A percentile compares a stretch with the other conserved stretches of the same genome.
These are phyloP conservation scores for Oncorhynchus gorbuscha DNA, from an alignment of 2,113 vertebrate species.

Conservation along the genomic window DNA sequence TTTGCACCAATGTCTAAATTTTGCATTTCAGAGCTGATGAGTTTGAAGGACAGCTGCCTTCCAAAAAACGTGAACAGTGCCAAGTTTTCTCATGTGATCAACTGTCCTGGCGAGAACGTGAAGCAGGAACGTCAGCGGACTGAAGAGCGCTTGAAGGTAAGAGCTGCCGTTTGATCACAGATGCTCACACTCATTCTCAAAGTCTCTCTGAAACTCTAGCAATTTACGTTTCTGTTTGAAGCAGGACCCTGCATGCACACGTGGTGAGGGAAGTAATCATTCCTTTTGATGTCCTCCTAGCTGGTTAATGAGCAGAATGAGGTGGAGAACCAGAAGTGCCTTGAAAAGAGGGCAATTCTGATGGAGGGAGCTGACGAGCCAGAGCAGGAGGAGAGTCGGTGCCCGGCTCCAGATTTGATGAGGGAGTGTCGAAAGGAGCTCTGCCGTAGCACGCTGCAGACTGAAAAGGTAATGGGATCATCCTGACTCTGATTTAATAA, in stretches of 20 bases:
- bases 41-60: constrained; percentile 28
- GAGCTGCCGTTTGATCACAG: neutral
- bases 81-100: neutral
- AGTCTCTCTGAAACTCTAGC: neutral
- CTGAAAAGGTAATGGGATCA: constrained; percentile 17
- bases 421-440: neutral
- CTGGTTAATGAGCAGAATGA: neutral
- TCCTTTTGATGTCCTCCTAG: neutral
- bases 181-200: neutral
- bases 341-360: neutral
- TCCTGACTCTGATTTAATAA: neutral
- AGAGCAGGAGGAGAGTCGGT: neutral
- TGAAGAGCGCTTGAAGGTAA: constrained; percentile 2
- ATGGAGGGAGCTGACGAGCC: neutral
- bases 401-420: neutral
- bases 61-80: neutral
- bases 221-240: neutral
- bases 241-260: neutral
- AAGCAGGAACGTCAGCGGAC: neutral
- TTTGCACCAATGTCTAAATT: neutral
- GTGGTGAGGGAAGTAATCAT: neutral
- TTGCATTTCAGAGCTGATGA: constrained; percentile 49
- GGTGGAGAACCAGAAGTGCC: neutral
- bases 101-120: too few species aligned
- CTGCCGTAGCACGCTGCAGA: neutral